These are phyloP conservation scores for Prolemur simus DNA, from an alignment of 2,113 vertebrate genomes.

Conservation along the genomic window DNA sequence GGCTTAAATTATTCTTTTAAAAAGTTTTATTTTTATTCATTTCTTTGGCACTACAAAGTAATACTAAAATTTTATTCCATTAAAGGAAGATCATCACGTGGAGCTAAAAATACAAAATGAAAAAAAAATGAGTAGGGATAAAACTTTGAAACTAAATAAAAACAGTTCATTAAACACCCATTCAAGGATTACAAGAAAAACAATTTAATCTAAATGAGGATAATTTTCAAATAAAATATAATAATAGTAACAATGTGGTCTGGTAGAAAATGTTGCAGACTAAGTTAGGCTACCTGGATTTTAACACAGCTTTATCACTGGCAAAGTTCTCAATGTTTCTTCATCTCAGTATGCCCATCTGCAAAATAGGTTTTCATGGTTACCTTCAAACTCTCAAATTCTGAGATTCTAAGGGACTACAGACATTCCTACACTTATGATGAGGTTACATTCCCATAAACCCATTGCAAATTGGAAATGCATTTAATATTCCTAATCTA, in stretches of 20 bases:
- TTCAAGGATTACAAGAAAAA: constrained; percentile 50
- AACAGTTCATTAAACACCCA: constrained; percentile 30
- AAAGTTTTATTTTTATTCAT: constrained; percentile 60
- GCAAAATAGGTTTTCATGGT: not conserved
- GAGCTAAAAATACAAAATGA: constrained; percentile 49
- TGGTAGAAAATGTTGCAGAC: not conserved
- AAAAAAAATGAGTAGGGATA: constrained; percentile 21
- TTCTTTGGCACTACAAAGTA: constrained; percentile 30
- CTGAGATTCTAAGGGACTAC: not conserved
- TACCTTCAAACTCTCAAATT: not conserved
- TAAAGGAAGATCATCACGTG: constrained; percentile 52
- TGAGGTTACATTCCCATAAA: not conserved
- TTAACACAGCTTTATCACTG: not conserved
- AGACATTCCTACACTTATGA: not conserved
- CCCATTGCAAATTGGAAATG: not conserved
- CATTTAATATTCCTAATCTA: not conserved
- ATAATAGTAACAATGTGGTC: not conserved
- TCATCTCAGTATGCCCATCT: not conserved
- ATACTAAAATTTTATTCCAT: constrained; percentile 63
- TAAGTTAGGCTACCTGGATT: not conserved
- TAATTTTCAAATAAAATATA: constrained; percentile 28
- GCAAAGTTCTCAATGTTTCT: not conserved
- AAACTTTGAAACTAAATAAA: constrained; percentile 56
- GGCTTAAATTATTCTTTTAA: constrained; percentile 67
- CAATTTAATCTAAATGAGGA: constrained; percentile 44